Percentiles rank a stretch among this genome's conserved stretches.
phyloP scores from a whole-genome alignment of 2,797 vertebrate species.

The Balearica regulorum region DNA sequence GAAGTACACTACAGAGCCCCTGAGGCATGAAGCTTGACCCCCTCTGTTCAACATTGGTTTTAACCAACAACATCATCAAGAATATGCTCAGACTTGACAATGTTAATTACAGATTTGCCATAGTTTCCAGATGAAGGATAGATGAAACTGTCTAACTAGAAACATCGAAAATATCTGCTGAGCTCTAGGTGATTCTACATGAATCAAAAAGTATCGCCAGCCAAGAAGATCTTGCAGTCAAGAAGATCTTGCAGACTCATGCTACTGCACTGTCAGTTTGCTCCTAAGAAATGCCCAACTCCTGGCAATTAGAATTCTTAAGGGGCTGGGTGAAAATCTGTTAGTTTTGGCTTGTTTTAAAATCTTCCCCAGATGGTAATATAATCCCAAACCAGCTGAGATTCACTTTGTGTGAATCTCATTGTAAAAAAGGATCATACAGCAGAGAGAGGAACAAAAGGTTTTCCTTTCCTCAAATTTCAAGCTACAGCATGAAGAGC shows the following conservation, averaged over 20 bases:
- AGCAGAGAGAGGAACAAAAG: background rate
- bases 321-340: constrained; percentile 25
- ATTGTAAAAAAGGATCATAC: background rate
- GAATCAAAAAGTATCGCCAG: background rate
- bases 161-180: background rate
- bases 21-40: background rate
- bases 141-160: background rate
- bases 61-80: background rate
- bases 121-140: background rate
- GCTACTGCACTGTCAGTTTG: background rate
- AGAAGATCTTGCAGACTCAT: constrained; percentile 9
- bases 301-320: constrained; percentile 46
- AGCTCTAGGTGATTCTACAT: background rate
- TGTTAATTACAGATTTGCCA: background rate
- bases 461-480: background rate
- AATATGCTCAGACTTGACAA: background rate
- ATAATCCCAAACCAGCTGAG: constrained; percentile 50
- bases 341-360: constrained; percentile 40
- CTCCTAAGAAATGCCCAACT: background rate
- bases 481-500: background rate
- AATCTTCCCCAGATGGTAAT: constrained; percentile 33
- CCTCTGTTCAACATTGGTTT: background rate
- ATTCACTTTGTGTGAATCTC: constrained; percentile 14
- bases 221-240: background rate
- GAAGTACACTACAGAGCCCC: background rate